These are phyloP conservation scores for Nephrotoma appendiculata DNA, from an alignment of 2,888 invertebrate species.

Conservation along the genomic window DNA sequence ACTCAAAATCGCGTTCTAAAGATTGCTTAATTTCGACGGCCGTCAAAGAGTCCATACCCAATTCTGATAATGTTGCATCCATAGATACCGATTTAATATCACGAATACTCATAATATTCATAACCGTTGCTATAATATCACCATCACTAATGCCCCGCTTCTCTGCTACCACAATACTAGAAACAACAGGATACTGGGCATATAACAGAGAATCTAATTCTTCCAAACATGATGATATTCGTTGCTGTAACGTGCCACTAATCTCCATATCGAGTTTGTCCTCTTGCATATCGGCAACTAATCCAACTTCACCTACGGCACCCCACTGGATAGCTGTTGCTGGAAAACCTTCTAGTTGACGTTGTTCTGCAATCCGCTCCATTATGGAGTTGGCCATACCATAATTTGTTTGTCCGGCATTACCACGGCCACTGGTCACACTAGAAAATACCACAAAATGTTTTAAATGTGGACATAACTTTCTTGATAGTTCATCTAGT, in stretches of 20 bases:
- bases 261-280: constrained; percentile 53
- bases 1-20: constrained; percentile 75
- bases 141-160: constrained; percentile 50
- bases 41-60: constrained; percentile 97
- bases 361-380: constrained; percentile 72
- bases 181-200: constrained; percentile 52
- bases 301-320: constrained; percentile 76
- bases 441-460: constrained; percentile 87
- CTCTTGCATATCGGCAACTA: constrained; percentile 62
- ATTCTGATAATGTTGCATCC: constrained; percentile 64
- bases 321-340: constrained; percentile 87
- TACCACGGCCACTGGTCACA: constrained; percentile 81
- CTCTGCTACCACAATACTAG: constrained; percentile 78
- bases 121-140: constrained; percentile 57
- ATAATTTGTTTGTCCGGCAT: constrained; percentile 83
- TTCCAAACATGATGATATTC: constrained; percentile 65
- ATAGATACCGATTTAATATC: constrained; percentile 55
- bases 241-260: constrained; percentile 73
- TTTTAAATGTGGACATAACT: constrained; percentile 39
- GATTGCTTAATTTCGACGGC: constrained; percentile 92
- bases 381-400: constrained; percentile 81
- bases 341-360: constrained; percentile 53
- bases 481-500: constrained; percentile 52
- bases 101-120: constrained; percentile 50
- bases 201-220: constrained; percentile 59